Base-by-base conservation (phyloP, 2,797 vertebrate genomes). In the Rhinatrema bivittatum region DNA sequence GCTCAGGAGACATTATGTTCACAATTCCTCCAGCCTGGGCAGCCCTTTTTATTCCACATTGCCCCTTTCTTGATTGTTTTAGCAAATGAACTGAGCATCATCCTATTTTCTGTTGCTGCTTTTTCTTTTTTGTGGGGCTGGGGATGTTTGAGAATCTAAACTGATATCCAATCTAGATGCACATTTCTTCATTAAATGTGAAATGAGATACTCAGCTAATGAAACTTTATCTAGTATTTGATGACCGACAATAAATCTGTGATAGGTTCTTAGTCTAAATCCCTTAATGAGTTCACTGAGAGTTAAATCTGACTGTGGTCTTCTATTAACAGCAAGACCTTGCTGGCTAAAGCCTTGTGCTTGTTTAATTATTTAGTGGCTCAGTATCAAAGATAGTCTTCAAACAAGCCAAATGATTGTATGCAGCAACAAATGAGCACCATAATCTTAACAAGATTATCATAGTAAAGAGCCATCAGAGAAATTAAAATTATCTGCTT, bases 401-500 rank as follows among this genome's bases (percentile, higher is more conserved):
- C 30, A 49, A 50, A 60, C 69, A 71, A 70, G 35, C 50, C 49
- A 66, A 68, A 66, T 56, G 50, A 64, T 75, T 62, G 55, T 41
- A 51, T 4, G 3, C 32, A 62, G 32, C 39, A 64, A 68, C 57
- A 82, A 83, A 82, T 68, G 35, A 78, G 72, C 26, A 52, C 25
- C 46, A 62, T 57, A 72, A 73, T 78, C 76, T 72, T 79, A 78
- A 81, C 62, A 73, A 76, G 66, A 74, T 81, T 82, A 68, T 65
- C 55, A 70, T 70, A 56, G 71, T 65, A 70, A 72, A 73, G 52
- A 68, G 55, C 66, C 73, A 78, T 67, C 34, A 34, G 66, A 79
- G 62, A 84, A 81, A 75, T 72, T 62, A 79, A 76, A 78, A 68
- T 66, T 60, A 86, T 84, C 52, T 80, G 51, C 62, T 79, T 85